These are phyloP conservation scores for Bettongia penicillata DNA, from an alignment of 2,113 vertebrate genomes.

Conservation along the genomic window DNA sequence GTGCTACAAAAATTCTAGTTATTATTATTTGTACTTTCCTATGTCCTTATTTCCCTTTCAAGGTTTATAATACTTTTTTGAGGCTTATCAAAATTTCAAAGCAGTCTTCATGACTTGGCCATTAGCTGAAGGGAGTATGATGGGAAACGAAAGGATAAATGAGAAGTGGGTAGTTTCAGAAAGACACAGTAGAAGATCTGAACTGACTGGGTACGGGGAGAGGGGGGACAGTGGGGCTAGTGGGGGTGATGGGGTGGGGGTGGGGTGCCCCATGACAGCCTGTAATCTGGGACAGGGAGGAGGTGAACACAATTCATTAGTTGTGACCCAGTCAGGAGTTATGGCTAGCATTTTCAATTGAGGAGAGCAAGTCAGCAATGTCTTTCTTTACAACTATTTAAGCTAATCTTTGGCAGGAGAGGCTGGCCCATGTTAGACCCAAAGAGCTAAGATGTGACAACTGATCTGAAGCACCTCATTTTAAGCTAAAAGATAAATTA, in stretches of 20 bases:
- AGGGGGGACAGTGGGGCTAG: no score
- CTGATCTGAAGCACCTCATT: background rate
- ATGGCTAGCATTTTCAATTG: background rate
- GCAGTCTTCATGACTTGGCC: background rate
- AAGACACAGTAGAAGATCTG: background rate
- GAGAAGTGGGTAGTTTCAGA: background rate
- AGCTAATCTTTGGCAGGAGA: background rate
- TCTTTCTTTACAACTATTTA: background rate
- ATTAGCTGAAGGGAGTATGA: background rate
- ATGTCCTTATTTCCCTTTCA: background rate
- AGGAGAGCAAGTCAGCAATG: background rate
- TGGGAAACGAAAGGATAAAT: background rate
- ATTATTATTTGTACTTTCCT: background rate
- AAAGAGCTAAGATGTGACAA: background rate
- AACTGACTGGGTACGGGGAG: background rate
- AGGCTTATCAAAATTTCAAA: background rate
- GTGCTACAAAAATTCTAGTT: background rate
- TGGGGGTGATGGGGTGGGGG: no score
- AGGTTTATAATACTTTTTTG: background rate
- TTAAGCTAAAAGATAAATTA: background rate
- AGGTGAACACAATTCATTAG: background rate
- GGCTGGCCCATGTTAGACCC: background rate
- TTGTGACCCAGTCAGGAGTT: background rate
- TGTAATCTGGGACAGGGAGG: background rate
- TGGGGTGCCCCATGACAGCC: background rate